phyloP scores from a whole-genome alignment of 2,797 vertebrate genomes.

The Cirrhinus molitorella region DNA sequence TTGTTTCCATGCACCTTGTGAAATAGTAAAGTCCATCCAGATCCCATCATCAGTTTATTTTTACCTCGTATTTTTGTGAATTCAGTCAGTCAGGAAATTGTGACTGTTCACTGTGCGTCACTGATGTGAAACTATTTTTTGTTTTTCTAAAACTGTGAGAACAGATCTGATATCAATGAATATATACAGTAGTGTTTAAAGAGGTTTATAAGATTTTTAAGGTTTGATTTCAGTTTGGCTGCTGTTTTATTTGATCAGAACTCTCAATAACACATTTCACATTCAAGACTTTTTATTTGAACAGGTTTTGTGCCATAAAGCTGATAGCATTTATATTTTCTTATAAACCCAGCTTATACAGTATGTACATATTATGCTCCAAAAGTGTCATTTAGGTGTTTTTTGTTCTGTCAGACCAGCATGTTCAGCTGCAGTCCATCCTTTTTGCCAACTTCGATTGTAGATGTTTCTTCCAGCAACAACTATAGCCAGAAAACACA shows the following conservation, averaged over 20 bases:
- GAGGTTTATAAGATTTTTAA: neutral
- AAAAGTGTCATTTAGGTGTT: neutral
- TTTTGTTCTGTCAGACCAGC: neutral
- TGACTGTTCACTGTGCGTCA: neutral
- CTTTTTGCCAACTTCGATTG: neutral
- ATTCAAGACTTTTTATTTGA: neutral
- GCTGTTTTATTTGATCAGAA: neutral
- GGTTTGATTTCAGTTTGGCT: no score
- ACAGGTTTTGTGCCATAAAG: neutral
- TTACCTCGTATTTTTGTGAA: neutral
- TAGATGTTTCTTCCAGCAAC: neutral
- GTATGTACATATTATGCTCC: neutral
- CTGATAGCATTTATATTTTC: neutral
- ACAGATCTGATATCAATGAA: no score
- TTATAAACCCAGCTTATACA: no score
- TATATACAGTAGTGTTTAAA: neutral
- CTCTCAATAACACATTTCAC: neutral
- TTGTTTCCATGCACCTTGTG: no score
- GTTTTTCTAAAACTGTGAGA: neutral
- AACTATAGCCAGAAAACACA: neutral
- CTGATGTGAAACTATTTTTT: no score
- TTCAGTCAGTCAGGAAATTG: neutral
- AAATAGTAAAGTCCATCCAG: no score
- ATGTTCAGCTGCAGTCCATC: neutral
- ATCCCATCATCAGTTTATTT: no score